Evolutionary conservation across 2,113 vertebrate genomes (phyloP).

Genomic region (Acrocephalus arundinaceus): DNA sequence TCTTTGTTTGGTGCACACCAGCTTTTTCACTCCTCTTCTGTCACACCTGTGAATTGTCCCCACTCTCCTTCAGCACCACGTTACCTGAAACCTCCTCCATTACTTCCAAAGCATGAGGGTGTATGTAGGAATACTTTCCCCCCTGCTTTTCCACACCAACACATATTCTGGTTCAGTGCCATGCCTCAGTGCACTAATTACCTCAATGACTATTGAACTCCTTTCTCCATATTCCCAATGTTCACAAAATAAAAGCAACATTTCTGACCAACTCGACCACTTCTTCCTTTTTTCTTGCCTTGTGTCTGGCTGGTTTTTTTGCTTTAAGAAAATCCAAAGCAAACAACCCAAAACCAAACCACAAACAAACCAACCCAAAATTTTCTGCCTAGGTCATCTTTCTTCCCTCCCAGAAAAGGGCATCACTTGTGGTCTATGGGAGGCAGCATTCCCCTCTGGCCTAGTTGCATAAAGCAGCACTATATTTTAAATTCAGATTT

Average conservation of each 20-base stretch:
- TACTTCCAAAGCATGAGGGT: neutral
- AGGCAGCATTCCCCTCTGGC: neutral
- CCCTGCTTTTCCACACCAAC: neutral
- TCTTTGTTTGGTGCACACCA: neutral
- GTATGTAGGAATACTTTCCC: neutral
- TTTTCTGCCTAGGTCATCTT: neutral
- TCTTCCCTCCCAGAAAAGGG: neutral
- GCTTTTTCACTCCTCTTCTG: neutral
- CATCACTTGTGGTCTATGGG: neutral
- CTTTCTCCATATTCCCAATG: neutral
- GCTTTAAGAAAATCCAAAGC: neutral
- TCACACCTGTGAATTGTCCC: neutral
- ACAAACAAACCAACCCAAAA: neutral
- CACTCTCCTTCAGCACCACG: neutral
- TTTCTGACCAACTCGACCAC: neutral
- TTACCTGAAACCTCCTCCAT: neutral
- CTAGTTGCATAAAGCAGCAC: neutral
- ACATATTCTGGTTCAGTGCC: neutral
- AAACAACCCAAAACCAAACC: neutral
- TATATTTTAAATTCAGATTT: neutral
- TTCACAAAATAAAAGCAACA: neutral
- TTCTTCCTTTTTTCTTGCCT: neutral
- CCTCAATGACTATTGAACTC: rapidly evolving
- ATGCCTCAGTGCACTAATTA: neutral
- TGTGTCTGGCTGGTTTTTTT: neutral